A percentile compares a stretch with the other conserved stretches of the same genome.
These are phyloP conservation scores for Chiridota heheva DNA, from an alignment of 35 echinoderm and acorn worm species.

Conservation along the genomic window DNA sequence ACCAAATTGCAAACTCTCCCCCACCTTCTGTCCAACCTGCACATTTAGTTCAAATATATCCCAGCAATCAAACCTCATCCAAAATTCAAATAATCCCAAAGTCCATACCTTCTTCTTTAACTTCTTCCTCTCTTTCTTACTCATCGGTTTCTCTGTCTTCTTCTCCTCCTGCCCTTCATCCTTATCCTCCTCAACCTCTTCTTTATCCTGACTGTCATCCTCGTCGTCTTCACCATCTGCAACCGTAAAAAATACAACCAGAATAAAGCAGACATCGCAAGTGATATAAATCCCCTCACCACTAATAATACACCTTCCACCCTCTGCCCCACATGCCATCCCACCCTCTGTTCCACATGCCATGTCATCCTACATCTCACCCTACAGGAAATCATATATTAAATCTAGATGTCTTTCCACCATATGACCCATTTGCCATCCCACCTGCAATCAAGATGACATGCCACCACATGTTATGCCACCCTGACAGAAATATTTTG, in stretches of 20 bases:
- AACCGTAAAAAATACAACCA: neutral
- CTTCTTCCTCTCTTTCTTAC: constrained; percentile 84
- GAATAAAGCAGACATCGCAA: no score
- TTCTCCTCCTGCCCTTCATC: constrained; percentile 21
- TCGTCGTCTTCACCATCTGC: constrained; percentile 39
- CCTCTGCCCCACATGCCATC: no score
- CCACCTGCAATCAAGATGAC: no score
- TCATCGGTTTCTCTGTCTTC: constrained; percentile 81
- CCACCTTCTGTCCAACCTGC: neutral
- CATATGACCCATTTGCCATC: no score
- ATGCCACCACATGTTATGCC: no score
- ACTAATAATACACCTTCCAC: no score
- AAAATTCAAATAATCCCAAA: neutral
- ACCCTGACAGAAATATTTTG: no score
- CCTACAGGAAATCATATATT: no score
- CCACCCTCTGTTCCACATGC: no score
- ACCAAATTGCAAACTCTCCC: neutral
- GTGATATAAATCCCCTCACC: no score
- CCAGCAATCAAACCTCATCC: neutral
- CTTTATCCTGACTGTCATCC: constrained; percentile 45
- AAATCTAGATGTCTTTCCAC: no score
- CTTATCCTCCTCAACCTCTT: constrained; percentile 28
- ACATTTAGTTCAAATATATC: neutral
- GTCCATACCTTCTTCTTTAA: constrained; percentile 68
- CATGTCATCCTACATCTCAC: no score